A percentile compares a stretch with the other conserved stretches of the same genome.
phyloP scores from a whole-genome alignment of 1,140 invertebrate genomes.

The Temnothorax curvispinosus region DNA sequence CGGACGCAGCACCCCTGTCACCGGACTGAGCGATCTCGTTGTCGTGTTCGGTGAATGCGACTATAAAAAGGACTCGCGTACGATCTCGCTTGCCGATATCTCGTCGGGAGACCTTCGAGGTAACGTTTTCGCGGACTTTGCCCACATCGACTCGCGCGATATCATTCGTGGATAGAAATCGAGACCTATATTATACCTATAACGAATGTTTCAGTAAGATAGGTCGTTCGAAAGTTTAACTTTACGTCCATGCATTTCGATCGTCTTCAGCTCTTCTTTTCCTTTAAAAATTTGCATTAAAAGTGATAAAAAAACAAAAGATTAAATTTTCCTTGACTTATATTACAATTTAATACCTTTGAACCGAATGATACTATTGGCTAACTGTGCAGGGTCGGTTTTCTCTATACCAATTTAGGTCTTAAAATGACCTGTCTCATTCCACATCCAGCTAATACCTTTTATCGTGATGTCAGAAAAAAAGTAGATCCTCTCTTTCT shows the following conservation, averaged over 20 bases:
- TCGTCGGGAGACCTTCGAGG: slow-evolving; percentile 53
- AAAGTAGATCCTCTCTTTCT: neutral
- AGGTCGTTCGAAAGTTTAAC: neutral
- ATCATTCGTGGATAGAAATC: neutral
- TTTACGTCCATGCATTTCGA: neutral
- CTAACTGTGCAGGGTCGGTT: neutral
- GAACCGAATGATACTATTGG: neutral
- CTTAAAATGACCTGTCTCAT: slow-evolving; percentile 35
- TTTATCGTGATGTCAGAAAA: slow-evolving; percentile 4
- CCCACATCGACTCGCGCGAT: neutral
- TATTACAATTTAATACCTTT: neutral
- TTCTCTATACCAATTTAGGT: slow-evolving; percentile 30
- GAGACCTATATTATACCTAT: too few relatives aligned
- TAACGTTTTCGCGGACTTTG: slow-evolving; percentile 25
- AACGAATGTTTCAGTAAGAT: neutral
- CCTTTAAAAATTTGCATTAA: neutral
- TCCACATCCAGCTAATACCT: slow-evolving; percentile 18
- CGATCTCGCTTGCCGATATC: slow-evolving; percentile 47
- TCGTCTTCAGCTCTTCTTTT: too few relatives aligned
- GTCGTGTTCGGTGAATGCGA: slow-evolving; percentile 78
- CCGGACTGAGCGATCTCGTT: slow-evolving; percentile 83
- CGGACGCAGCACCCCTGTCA: slow-evolving; percentile 79
- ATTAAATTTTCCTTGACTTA: slow-evolving; percentile 9
- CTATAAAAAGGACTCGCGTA: slow-evolving; percentile 54
- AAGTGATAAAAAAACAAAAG: neutral